A percentile compares a stretch with the other conserved stretches of the same genome.
These are phyloP conservation scores for Pygmarrhopalites habei DNA, from an alignment of 1,140 invertebrate species.

Conservation along the genomic window DNA sequence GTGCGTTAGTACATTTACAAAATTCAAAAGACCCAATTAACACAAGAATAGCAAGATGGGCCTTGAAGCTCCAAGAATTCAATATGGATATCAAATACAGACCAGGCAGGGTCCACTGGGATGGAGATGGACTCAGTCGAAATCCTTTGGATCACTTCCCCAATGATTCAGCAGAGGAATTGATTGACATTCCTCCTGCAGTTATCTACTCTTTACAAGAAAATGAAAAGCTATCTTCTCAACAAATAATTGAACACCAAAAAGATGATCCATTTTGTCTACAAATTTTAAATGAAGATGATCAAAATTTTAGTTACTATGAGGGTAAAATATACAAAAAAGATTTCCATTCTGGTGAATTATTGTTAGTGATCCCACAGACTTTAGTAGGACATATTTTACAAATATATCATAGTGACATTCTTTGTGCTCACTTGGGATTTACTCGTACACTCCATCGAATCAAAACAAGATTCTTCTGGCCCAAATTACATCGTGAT, in stretches of 20 bases:
- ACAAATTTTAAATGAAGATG: neutral
- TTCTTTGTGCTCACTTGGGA: constrained; percentile 21
- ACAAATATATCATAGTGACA: neutral
- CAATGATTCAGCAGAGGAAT: neutral
- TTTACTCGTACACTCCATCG: constrained; percentile 28
- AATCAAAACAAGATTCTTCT: constrained; percentile 36
- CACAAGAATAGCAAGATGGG: neutral
- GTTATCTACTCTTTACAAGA: neutral
- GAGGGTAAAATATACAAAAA: neutral
- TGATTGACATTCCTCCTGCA: neutral
- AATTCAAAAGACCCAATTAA: neutral
- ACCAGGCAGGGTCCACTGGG: neutral
- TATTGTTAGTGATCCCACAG: neutral
- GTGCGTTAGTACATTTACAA: neutral
- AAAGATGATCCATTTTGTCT: neutral
- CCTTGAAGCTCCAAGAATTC: neutral
- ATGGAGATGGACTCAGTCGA: neutral
- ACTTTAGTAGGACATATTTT: neutral
- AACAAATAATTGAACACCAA: neutral
- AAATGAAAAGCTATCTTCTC: neutral
- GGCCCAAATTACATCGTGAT: constrained; percentile 23
- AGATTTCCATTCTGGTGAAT: neutral
- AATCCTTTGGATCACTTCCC: neutral
- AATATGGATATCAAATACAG: neutral
- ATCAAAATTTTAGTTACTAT: neutral